Evolutionary conservation across 2,888 invertebrate species (phyloP).

Genomic region (Dryadula phaetusa): DNA sequence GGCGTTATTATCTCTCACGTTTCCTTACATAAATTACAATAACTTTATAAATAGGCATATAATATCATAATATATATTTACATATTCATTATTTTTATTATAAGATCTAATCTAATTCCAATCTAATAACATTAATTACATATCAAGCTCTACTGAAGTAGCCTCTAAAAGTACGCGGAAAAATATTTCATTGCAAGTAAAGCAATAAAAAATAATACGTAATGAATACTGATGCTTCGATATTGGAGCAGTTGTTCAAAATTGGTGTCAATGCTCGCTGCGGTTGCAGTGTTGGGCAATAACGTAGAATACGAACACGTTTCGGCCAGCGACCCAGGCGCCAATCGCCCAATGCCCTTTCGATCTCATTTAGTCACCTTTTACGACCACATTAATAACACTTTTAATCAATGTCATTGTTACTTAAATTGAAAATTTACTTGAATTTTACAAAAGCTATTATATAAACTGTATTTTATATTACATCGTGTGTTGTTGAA

Average conservation of each 20-base stretch:
- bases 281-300: slow-evolving; percentile 81
- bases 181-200: background rate
- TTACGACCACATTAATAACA: slow-evolving; percentile 46
- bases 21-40: background rate
- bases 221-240: slow-evolving; percentile 53
- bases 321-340: slow-evolving; percentile 62
- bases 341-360: slow-evolving; percentile 62
- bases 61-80: background rate
- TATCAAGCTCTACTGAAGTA: background rate
- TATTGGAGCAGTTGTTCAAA: slow-evolving; percentile 65
- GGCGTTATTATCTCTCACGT: slow-evolving; percentile 32
- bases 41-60: background rate
- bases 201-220: slow-evolving; percentile 27
- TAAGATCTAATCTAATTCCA: background rate
- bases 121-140: background rate
- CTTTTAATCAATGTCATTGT: slow-evolving; percentile 1
- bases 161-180: background rate
- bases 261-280: slow-evolving; percentile 83
- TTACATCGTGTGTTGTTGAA: background rate
- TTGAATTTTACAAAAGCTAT: background rate
- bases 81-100: background rate
- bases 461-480: background rate
- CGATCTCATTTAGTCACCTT: slow-evolving; percentile 67
- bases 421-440: background rate
- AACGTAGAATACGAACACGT: slow-evolving; percentile 49